A percentile compares a stretch with the other conserved stretches of the same genome.
phyloP scores from a whole-genome alignment of 2,113 vertebrate species.

The Chrysochloris asiatica region DNA sequence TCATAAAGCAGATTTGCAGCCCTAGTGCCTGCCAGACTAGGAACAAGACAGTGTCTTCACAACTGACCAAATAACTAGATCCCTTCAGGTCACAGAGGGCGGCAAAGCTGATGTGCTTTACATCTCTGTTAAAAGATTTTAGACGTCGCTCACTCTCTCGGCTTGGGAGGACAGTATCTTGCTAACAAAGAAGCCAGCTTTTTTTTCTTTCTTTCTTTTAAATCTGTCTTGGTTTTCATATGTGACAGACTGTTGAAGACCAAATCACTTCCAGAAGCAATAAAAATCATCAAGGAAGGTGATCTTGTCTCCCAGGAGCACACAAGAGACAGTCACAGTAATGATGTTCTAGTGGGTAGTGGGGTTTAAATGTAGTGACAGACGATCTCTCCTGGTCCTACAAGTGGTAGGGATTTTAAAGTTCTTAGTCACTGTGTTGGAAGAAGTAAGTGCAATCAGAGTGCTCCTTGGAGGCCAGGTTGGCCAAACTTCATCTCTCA shows the following conservation, averaged over 20 bases:
- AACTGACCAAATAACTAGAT: conserved; percentile 40
- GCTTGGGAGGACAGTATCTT: neutral
- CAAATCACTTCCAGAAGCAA: conserved; percentile 40
- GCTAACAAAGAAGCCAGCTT: conserved; percentile 41
- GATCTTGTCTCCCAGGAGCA: neutral
- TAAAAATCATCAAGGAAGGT: neutral
- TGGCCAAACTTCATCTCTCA: no score
- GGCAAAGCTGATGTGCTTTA: conserved; percentile 34
- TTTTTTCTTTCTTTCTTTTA: neutral
- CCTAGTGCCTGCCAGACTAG: neutral
- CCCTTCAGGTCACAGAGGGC: conserved; percentile 13
- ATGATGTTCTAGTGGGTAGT: neutral
- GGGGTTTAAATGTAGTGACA: neutral
- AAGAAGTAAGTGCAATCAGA: no score
- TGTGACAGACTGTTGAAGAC: conserved; percentile 9
- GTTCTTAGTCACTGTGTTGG: neutral
- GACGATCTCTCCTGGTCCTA: neutral
- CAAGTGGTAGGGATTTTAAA: conserved; percentile 36
- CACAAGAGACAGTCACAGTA: neutral
- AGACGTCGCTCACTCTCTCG: neutral
- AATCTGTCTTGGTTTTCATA: conserved; percentile 47
- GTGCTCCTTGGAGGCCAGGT: no score
- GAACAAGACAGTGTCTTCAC: conserved; percentile 43
- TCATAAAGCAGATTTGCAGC: neutral
- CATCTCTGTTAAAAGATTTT: conserved; percentile 51